These are phyloP conservation scores for Epinotia ramella DNA, from an alignment of 2,888 invertebrate species.

Conservation along the genomic window DNA sequence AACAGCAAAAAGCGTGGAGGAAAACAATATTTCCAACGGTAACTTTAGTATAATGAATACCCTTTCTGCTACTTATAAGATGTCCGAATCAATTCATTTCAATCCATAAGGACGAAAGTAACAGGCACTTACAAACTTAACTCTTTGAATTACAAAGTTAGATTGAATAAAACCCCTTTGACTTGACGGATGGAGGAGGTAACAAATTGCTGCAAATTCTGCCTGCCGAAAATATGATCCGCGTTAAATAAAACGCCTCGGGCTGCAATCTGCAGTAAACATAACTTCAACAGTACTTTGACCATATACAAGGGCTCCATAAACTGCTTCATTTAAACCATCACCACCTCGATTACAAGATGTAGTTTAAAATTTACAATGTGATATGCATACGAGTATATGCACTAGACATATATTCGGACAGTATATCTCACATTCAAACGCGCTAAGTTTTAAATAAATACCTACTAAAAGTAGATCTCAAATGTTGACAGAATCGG, in stretches of 20 bases:
- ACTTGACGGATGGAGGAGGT: slow-evolving; percentile 74
- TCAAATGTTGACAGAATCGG: no score
- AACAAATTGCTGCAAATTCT: slow-evolving; percentile 78
- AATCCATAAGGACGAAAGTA: slow-evolving; percentile 22
- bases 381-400: no score
- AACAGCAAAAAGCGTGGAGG: background rate
- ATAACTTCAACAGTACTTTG: background rate
- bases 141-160: slow-evolving; percentile 72
- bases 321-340: background rate
- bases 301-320: background rate
- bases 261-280: slow-evolving; percentile 16
- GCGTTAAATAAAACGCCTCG: slow-evolving; percentile 46
- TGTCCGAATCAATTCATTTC: slow-evolving; percentile 37
- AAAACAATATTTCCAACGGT: background rate
- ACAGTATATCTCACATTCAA: no score
- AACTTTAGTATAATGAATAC: background rate
- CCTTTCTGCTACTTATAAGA: slow-evolving; percentile 5
- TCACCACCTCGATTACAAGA: background rate
- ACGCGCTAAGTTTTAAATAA: no score
- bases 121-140: slow-evolving; percentile 63
- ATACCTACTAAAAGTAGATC: no score
- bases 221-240: slow-evolving; percentile 72
- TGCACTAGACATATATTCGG: no score
- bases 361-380: no score
- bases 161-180: slow-evolving; percentile 68